phyloP scores from a whole-genome alignment of 2,113 vertebrate species.

The Scopus umbretta region DNA sequence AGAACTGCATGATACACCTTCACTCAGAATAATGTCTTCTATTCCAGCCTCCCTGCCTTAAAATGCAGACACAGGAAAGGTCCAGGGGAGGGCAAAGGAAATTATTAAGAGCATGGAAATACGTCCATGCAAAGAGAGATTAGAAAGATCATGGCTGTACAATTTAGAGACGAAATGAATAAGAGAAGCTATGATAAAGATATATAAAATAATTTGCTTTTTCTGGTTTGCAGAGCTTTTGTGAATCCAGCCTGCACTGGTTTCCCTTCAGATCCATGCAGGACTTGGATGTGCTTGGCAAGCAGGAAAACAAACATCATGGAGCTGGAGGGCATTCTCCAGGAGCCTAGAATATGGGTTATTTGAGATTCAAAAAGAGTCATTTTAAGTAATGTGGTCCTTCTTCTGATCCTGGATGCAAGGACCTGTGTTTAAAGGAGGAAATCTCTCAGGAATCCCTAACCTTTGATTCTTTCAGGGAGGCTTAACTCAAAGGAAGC shows the following conservation, averaged over 20 bases:
- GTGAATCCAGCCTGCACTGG: background rate
- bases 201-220: slow-evolving; percentile 43
- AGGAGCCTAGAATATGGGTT: background rate
- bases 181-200: slow-evolving; percentile 31
- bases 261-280: background rate
- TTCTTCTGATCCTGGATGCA: background rate
- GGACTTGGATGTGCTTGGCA: background rate
- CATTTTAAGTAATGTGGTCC: background rate
- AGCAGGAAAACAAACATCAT: background rate
- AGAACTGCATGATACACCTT: slow-evolving; percentile 31
- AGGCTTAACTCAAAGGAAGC: background rate
- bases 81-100: slow-evolving; percentile 44
- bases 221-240: background rate
- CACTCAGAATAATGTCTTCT: slow-evolving; percentile 11
- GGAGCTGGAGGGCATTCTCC: background rate
- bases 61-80: slow-evolving; percentile 4
- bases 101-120: slow-evolving; percentile 49
- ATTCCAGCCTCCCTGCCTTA: background rate
- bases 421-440: background rate
- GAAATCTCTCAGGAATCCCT: background rate
- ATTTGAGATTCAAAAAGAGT: background rate
- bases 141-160: slow-evolving; percentile 52
- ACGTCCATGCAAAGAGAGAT: slow-evolving; percentile 28
- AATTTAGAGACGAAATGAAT: slow-evolving; percentile 46
- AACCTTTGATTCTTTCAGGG: background rate